Conservation (phyloP, 2,888 invertebrate species). For the Pristionchus entomophagus region DNA sequence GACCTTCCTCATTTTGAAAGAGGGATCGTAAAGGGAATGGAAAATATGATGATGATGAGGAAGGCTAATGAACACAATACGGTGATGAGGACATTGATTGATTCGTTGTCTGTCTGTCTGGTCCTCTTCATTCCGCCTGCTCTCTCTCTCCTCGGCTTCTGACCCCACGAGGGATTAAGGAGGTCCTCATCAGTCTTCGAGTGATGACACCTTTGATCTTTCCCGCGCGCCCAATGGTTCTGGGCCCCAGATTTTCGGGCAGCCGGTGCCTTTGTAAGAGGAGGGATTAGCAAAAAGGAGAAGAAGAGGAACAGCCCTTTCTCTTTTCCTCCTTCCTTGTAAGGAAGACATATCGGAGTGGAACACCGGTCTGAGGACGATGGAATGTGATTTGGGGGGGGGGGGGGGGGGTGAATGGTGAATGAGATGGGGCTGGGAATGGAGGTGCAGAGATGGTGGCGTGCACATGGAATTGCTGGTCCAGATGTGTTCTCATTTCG, state of each 20-base stretch:
- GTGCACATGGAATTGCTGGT: background rate
- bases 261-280: constrained; percentile 27
- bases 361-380: background rate
- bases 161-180: background rate
- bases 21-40: background rate
- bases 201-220: constrained; percentile 10
- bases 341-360: background rate
- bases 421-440: constrained; percentile 7
- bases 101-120: background rate
- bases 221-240: background rate
- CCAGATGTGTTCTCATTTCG: constrained; percentile 24
- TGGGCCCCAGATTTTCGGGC: background rate
- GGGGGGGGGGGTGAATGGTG: background rate
- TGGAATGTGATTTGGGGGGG: background rate
- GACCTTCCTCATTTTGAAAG: background rate
- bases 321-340: background rate
- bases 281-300: background rate
- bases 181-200: background rate
- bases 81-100: background rate
- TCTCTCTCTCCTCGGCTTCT: background rate
- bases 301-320: background rate
- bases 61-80: background rate
- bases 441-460: background rate
- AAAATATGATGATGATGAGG: background rate
- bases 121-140: background rate